Evolutionary conservation across 2,888 invertebrate genomes (phyloP).

Genomic region (Acleris cristana): DNA sequence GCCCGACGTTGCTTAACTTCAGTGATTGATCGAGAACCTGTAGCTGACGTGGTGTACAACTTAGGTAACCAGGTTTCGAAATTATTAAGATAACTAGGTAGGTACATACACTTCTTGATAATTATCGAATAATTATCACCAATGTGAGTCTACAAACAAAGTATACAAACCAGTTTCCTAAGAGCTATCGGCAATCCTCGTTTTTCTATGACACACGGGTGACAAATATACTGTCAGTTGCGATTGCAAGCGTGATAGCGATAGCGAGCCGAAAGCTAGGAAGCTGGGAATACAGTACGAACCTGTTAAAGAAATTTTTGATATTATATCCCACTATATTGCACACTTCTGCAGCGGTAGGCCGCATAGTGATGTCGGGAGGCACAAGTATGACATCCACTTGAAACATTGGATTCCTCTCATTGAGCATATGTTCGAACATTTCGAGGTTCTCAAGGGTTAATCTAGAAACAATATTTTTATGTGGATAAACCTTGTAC

Average conservation of each 20-base stretch:
- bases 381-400: conserved; percentile 89
- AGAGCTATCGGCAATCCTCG: too few relatives aligned
- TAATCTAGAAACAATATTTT: conserved; percentile 70
- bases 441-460: conserved; percentile 88
- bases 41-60: conserved; percentile 44
- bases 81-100: not conserved
- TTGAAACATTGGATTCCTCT: conserved; percentile 87
- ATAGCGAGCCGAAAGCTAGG: too few relatives aligned
- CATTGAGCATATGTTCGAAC: conserved; percentile 85
- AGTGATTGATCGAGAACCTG: conserved; percentile 49
- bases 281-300: conserved; percentile 30
- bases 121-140: not conserved
- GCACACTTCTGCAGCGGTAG: conserved; percentile 90
- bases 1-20: conserved; percentile 50
- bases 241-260: too few relatives aligned
- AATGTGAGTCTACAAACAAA: too few relatives aligned
- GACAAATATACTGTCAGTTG: too few relatives aligned
- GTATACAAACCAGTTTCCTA: too few relatives aligned
- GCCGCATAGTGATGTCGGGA: conserved; percentile 90
- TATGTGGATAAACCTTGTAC: too few relatives aligned
- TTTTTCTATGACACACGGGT: too few relatives aligned
- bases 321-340: conserved; percentile 89
- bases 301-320: conserved; percentile 91
- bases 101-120: not conserved
- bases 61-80: not conserved